phyloP scores from a whole-genome alignment of 1,140 invertebrate species.

The Venturia canescens region DNA sequence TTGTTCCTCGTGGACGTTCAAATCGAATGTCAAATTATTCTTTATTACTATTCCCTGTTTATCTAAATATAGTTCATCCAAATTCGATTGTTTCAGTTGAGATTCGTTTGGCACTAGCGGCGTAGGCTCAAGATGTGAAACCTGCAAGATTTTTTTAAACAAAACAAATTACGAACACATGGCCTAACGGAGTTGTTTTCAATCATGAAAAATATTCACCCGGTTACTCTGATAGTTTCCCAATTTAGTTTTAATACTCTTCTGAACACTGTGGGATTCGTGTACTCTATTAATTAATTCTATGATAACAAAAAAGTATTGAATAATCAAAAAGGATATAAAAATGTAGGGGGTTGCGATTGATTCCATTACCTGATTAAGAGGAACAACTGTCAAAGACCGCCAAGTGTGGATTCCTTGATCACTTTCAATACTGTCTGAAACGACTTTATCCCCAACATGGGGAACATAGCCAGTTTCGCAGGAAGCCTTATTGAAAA shows the following conservation, averaged over 20 bases:
- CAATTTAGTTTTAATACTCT: no score
- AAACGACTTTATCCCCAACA: conserved; percentile 79
- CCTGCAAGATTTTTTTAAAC: neutral
- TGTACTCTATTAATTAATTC: no score
- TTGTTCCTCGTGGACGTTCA: conserved; percentile 68
- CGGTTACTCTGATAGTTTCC: no score
- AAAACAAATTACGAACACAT: no score
- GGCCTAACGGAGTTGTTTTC: no score
- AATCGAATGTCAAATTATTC: conserved; percentile 67
- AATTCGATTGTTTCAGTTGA: conserved; percentile 18
- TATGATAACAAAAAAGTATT: neutral
- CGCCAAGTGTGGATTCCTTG: conserved; percentile 80
- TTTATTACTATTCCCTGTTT: conserved; percentile 73
- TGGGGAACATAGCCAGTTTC: conserved; percentile 76
- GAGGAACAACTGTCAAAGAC: conserved; percentile 77
- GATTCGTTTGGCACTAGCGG: neutral
- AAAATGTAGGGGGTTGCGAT: neutral
- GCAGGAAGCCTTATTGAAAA: conserved; percentile 78
- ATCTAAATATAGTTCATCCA: conserved; percentile 61
- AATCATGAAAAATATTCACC: no score
- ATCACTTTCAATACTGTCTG: conserved; percentile 83
- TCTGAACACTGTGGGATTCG: no score
- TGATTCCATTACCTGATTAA: conserved; percentile 57
- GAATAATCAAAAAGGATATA: neutral
- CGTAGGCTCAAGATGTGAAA: conserved; percentile 34